Conservation (phyloP, 2,113 vertebrate genomes). For the zebrafish (Danio rerio) region GRCz12tu NC_133177.1:36425001-36425500, state of each 20-base stretch:
- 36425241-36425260: conserved; percentile 55
- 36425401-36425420: background rate
- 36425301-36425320: conserved; percentile 44
- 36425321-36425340: conserved; percentile 60
- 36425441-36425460: background rate
- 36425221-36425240: background rate
- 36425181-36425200: conserved; percentile 7
- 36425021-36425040: conserved; percentile 11
- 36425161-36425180: background rate
- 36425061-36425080: conserved; percentile 6
- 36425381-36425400: conserved; percentile 13
- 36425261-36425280: conserved; percentile 65
- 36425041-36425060: conserved; percentile 10
- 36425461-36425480: background rate
- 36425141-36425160: background rate
- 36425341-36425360: conserved; percentile 31
- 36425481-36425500: conserved; percentile 23
- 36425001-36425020: background rate
- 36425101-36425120: background rate
- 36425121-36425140: background rate
- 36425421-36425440: conserved; percentile 10
- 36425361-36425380: conserved; percentile 19
- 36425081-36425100: background rate
- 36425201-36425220: conserved; percentile 8
- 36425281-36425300: conserved; percentile 53